Base-by-base conservation (phyloP, 2,888 invertebrate species). In the Cenopis cana region DNA sequence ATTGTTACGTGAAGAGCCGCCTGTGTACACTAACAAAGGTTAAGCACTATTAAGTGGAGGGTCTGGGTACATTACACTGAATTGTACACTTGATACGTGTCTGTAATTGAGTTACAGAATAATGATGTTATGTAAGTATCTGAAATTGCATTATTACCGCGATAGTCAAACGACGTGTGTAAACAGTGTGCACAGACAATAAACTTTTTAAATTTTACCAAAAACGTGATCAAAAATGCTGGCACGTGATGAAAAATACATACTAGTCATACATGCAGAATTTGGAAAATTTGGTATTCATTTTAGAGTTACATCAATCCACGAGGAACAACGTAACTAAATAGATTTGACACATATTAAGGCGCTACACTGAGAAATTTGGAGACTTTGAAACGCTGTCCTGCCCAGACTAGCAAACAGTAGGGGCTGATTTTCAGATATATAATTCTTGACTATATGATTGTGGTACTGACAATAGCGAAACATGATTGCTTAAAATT, bases 1-100 rank as follows among this genome's bases (percentile, higher is more conserved):
- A 90, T 88, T 87, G 89, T 87, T 85, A 85, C 83, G 81, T 78
- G 79, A 80, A 70, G 68, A 82, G 79, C 80, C 77, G 78, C 76
- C 77, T 75, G 76, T 76, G 79, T 79, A 77, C 78, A 77, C 79
- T 80, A 80, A 80, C 84, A 85, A 85, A 87, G 86, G 87, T 86
- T 86, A 86, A 88, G 84, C 79, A 82, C 82, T 83, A 84, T 85
- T 82, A 81, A 80, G 77, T 79, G 79, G 75, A 78, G 76, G 76
- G 75, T 72, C 75, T 73, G 75, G 74, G 69, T 74, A 68, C 68
- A 61, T 78, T 79, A 75, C 77, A 76, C 60, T 73, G 77, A 76
- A 78, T 69, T 52, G 69, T 70, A 78, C 55, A 76, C 74, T 68
- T 73, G 75, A 76, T 76, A 74, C 75, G 70, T 54, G 64, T 61